Evolutionary conservation across 2,888 invertebrate genomes (phyloP), one percentile per base, ranked within the genome.

Genomic region (Agrotis segetum): DNA sequence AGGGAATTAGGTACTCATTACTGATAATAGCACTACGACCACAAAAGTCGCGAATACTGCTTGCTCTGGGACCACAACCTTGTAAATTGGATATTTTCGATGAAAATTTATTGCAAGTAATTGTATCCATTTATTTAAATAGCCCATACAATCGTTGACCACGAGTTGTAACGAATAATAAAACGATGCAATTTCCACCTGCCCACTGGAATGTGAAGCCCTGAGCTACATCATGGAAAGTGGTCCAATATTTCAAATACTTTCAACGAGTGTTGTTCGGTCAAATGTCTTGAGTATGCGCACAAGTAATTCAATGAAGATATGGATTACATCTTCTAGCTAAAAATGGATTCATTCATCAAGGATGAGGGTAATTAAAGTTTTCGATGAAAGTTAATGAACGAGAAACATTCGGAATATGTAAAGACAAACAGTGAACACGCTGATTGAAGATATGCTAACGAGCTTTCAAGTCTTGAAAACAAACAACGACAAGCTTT

Each of bases 241-340:
- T 93, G 92, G 91, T 92, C 86, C 86, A 88, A 93, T 94, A 93
- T 92, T 92, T 93, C 91, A 92, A 92, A 90, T 87, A 84, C 80
- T 83, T 80, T 79, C 78, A 81, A 80, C 82, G 70, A 82, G 67
- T 73, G 75, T 67, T 77, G 68, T 74, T 77, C 71, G 60, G 74
- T 73, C 79, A 77, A 77, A 81, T 70, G 65, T 64, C 29, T 47
- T 58, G 40, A 9, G 50, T 68, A 71, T 65, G 67, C 56, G 63
- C 61, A 66, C 34, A 14, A 46, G 17, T 55, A 69, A 66, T 53
- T 72, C 49, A 64, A 34, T 34, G 40, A 44, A 53, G 29, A 60
- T 53, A n/a, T 49, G 61, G 49, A 64, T 34, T 47, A 40, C 49
- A 17, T 58, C 56, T 49, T 58, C 21, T 52, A 56, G 11, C 21